Evolutionary conservation across 2,797 vertebrate species (phyloP), one percentile per base, ranked within the genome.

Genomic region (Cyclura pinguis): DNA sequence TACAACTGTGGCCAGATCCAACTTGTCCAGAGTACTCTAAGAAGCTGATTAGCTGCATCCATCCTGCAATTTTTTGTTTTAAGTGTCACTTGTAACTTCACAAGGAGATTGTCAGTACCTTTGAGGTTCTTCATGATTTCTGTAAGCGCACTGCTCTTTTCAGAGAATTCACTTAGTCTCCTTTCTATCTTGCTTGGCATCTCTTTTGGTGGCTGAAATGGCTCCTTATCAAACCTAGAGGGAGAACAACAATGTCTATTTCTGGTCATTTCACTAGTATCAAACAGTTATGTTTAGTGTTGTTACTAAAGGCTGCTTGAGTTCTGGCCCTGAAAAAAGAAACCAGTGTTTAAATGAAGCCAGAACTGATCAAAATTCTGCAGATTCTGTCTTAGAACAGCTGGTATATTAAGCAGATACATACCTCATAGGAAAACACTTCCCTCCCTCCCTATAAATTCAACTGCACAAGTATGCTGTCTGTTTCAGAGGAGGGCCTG

Each of bases 121-220:
- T 83, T 91, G 80, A 91, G 50, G 38, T 84, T 88, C 59, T 91
- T 87, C 81, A 91, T 50, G 47, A 91, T 88, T 78, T 91, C 73
- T 59, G 90, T 27, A 24, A 91, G 90, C 2, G 38, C 80, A 3
- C 6, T 57, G n/a, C 69, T 91, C 69, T 78, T 91, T 81, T 88
- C 80, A 3, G 80, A 88, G 22, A 91, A 88, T 57, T 91, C 80
- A 35, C 50, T 6, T n/a, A 91, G 47, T 47, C 73, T 84, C 74
- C 88, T 91, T 78, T 88, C 86, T 73, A 91, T 64, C 62, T 91
- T 91, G 20, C n/a, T 0, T 57, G 90, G 80, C 62, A 80, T 91
- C 50, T 87, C 90, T 29, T 88, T 86, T 9, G 86, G 90, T 6
- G 64, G 59, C 32, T 91, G 86, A 87, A 91, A 91, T 3, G 80